phyloP scores from a whole-genome alignment of 2,888 invertebrate species.

The Leptothorax acervorum region DNA sequence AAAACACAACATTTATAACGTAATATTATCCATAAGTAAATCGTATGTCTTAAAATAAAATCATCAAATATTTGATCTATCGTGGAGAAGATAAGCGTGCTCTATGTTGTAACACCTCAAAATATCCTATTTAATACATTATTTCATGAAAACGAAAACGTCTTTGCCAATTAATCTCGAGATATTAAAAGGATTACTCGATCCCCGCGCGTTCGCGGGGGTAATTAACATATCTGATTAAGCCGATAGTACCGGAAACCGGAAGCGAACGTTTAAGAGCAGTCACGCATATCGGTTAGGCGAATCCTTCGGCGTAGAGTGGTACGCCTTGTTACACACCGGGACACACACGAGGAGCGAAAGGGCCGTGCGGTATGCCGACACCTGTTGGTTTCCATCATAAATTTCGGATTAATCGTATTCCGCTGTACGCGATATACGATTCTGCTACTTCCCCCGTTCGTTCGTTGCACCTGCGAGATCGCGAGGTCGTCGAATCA shows the following conservation, averaged over 20 bases:
- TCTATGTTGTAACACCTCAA: neutral
- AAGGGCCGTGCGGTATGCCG: constrained; percentile 72
- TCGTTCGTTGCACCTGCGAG: constrained; percentile 55
- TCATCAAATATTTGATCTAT: neutral
- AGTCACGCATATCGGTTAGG: constrained; percentile 79
- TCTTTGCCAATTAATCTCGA: neutral
- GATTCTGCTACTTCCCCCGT: constrained; percentile 23
- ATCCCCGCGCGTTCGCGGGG: constrained; percentile 3
- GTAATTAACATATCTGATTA: constrained; percentile 74
- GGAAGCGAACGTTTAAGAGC: constrained; percentile 81
- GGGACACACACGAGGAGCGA: constrained; percentile 69
- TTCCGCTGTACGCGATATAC: constrained; percentile 47
- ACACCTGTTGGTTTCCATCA: constrained; percentile 82
- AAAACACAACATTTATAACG: neutral
- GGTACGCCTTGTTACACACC: constrained; percentile 82
- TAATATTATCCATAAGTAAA: neutral
- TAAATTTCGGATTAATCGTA: constrained; percentile 80
- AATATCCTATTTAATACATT: neutral
- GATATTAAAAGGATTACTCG: constrained; percentile 39
- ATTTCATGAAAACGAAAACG: neutral
- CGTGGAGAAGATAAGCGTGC: neutral
- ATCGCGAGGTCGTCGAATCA: constrained; percentile 35
- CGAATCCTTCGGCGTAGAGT: constrained; percentile 78
- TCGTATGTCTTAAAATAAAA: neutral
- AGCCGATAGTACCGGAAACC: constrained; percentile 72